These are phyloP conservation scores for Siniperca obscura DNA, from an alignment of 2,797 vertebrate genomes.

Conservation along the genomic window DNA sequence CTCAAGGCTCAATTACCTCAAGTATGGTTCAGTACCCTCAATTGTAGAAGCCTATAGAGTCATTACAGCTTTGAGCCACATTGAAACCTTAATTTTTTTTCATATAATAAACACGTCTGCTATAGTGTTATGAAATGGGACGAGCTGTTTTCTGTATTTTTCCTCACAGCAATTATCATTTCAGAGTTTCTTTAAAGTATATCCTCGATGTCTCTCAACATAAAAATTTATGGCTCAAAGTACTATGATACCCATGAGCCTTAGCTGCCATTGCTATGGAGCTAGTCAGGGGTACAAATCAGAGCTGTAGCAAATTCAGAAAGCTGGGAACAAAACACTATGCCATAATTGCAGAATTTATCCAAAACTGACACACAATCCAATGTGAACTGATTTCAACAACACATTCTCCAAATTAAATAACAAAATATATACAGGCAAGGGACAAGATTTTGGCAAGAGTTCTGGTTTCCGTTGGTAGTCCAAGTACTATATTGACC, in stretches of 20 bases:
- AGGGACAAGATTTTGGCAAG: too few species aligned
- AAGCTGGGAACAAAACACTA: background rate
- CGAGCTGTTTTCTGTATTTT: background rate
- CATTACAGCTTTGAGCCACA: conserved; percentile 16
- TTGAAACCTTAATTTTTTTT: conserved; percentile 21
- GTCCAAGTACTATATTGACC: too few species aligned
- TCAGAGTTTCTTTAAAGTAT: background rate
- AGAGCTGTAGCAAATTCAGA: background rate
- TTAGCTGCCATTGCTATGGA: too few species aligned
- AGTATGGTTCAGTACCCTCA: conserved; percentile 29
- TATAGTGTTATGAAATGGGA: background rate
- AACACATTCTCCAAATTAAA: background rate
- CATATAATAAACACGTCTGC: background rate
- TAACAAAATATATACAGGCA: background rate
- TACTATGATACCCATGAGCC: background rate
- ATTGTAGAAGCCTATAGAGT: conserved; percentile 18
- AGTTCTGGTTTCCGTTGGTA: too few species aligned
- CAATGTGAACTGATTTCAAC: background rate
- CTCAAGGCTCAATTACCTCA: conserved; percentile 3
- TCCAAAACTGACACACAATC: too few species aligned
- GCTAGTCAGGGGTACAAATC: background rate
- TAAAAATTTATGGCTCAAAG: background rate
- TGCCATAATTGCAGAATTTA: background rate
- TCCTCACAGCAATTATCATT: background rate
- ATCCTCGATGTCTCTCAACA: background rate